Evolutionary conservation across 2,113 vertebrate species (phyloP), one percentile per base, ranked within the genome.

Genomic region (Serinus canaria): DNA sequence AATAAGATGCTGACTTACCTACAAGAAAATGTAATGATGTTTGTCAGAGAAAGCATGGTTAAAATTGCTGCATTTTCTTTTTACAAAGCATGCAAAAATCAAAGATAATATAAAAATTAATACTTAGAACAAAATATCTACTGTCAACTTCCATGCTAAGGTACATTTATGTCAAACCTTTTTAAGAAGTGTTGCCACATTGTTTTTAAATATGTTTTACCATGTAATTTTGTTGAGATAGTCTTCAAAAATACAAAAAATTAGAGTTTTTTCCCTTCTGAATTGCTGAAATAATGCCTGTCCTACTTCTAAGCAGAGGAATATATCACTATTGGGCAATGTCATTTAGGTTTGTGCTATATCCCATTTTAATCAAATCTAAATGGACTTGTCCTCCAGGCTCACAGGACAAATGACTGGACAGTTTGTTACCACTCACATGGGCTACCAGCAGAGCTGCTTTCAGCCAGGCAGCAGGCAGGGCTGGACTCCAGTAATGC

Each of bases 351-450:
- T 89, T 91, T 41, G 43, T 90, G 50, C 39, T 92, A 0, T 10
- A 60, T 85, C 81, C 35, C 33, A 13, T 79, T 92, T 84, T 83
- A 87, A 58, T 85, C 81, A 68, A 53, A 90, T 25, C n/a, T 62
- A 41, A 82, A 84, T 41, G 62, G 63, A 37, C 16, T 83, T 79
- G 44, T 89, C 76, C 60, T 91, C 41, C 44, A 41, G 84, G 81
- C 77, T 87, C 59, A 7, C 58, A 69, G 84, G 46, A 75, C 62
- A 55, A 79, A 73, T 24, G 74, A 16, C 49, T 52, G 87, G 60
- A 21, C 17, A 4, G 7, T 59, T 79, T 52, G 37, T 89, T 80
- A 23, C 6, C 4, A 67, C 46, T 70, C 7, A 33, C 39, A 2
- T 7, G 39, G 58, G 66, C 69, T 37, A 21, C 28, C 58, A 72